Evolutionary conservation across 2,113 vertebrate genomes (phyloP).

Genomic region (Tragelaphus scriptus): DNA sequence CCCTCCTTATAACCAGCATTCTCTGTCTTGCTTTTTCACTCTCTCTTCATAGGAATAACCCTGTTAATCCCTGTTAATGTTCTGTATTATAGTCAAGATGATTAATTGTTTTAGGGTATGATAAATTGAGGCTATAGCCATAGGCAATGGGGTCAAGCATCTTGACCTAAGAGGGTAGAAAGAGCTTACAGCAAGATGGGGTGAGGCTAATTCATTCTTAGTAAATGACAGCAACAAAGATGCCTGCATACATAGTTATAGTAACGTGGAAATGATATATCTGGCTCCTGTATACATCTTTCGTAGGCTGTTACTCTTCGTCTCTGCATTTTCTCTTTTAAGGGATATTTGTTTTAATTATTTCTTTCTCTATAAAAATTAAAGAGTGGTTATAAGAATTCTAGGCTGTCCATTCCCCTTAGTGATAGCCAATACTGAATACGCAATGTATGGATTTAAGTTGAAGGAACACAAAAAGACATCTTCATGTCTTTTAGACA

Average conservation of each 20-base stretch:
- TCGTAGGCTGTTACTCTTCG: background rate
- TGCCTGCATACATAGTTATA: background rate
- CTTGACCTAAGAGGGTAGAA: background rate
- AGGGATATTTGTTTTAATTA: background rate
- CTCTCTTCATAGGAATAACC: background rate
- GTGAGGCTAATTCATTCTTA: background rate
- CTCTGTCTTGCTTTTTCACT: background rate
- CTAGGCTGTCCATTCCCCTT: background rate
- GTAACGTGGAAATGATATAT: background rate
- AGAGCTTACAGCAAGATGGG: background rate
- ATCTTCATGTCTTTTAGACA: background rate
- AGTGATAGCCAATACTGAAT: background rate
- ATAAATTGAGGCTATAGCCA: background rate
- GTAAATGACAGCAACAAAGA: background rate
- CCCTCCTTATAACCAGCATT: background rate
- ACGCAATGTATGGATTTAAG: background rate
- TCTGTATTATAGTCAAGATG: background rate
- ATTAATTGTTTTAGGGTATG: background rate
- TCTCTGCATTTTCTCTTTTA: background rate
- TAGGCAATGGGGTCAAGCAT: background rate
- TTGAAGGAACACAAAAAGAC: background rate
- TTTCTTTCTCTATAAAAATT: slow-evolving; percentile 19
- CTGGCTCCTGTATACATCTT: background rate
- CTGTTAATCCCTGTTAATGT: background rate
- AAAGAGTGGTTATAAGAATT: background rate